Base-by-base conservation (phyloP, 1,140 invertebrate genomes). In the Pogonognathellus flavescens region DNA sequence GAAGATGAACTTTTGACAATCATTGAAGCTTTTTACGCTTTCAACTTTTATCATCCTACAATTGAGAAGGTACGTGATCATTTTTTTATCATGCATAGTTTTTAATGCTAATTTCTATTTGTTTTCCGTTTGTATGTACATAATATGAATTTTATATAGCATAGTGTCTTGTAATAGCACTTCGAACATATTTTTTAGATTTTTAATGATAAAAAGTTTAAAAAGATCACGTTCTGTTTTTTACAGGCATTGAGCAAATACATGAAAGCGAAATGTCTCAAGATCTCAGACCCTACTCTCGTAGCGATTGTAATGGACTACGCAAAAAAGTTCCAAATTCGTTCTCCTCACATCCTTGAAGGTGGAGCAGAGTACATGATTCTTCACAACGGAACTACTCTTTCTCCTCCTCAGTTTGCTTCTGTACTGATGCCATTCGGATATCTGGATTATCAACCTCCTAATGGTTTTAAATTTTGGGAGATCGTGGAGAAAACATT, bases 371-470 rank as follows among this genome's bases (percentile, higher is more conserved):
- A 92, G 83, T 94, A 93, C 89, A 93, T 95, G 88, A 90, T 92
- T 9, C 91, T 89, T n/a, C 90, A 93, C 88, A 50, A 81, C 88
- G 91, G 90, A n/a, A 88, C 89, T 16, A 87, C 90, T 82, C 90
- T 95, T 55, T 90, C 92, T 82, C 89, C 92, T 0, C 90, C 91
- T 82, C 92, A 93, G 88, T 86, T 95, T 11, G 92, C 93, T 82
- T 91, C 92, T 1, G 91, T 95, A 41, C 91, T 95, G 59, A 92
- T 91, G 85, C 90, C 93, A 10, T 93, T 94, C 90, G 95, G 95
- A 25, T 90, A 91, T 83, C 90, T 96, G 41, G 92, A 93, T 90
- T 93, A 92, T 89, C 88, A 92, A 60, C 94, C 94, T 52, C 76
- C 89, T n/a, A 91, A 93, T 88, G 87, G 90, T 53, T 66, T 84